A percentile compares a stretch with the other conserved stretches of the same genome.
Conservation (phyloP, 2,797 vertebrate genomes). For the Silurus aristotelis region DNA sequence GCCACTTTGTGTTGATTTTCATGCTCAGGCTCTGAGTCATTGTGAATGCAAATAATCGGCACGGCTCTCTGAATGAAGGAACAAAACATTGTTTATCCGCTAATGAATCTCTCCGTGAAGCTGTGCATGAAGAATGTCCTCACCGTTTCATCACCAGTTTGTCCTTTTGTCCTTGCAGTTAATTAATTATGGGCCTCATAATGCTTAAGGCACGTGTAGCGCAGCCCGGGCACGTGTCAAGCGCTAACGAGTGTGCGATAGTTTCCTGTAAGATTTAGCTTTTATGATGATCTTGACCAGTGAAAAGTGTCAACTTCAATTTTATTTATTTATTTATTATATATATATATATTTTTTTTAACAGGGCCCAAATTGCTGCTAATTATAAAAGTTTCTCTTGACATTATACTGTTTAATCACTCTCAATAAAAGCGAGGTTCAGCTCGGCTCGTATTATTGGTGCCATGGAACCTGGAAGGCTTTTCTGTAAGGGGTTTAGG, state of each 20-base stretch:
- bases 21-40: slow-evolving; percentile 5
- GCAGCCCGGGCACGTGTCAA: slow-evolving; percentile 22
- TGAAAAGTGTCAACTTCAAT: slow-evolving; percentile 45
- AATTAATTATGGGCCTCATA: slow-evolving; percentile 29
- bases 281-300: slow-evolving; percentile 42
- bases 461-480: slow-evolving; percentile 48
- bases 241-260: slow-evolving; percentile 21
- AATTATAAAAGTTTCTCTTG: slow-evolving; percentile 55
- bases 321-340: slow-evolving; percentile 8
- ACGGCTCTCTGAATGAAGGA: neutral
- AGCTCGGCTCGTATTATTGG: slow-evolving; percentile 55
- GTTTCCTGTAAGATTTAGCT: slow-evolving; percentile 25
- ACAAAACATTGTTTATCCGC: neutral
- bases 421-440: slow-evolving; percentile 52
- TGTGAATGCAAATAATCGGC: slow-evolving; percentile 14
- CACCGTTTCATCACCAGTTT: slow-evolving; percentile 3
- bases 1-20: neutral
- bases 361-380: slow-evolving; percentile 37
- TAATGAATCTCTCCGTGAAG: slow-evolving; percentile 6
- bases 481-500: slow-evolving; percentile 47
- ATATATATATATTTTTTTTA: too few relatives aligned
- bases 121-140: neutral
- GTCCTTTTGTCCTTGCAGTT: slow-evolving; percentile 37
- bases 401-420: slow-evolving; percentile 57
- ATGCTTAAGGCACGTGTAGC: slow-evolving; percentile 16